Evolutionary conservation across 1,140 invertebrate genomes (phyloP), one percentile per base, ranked within the genome.

Genomic region (Euglossa dilemma): DNA sequence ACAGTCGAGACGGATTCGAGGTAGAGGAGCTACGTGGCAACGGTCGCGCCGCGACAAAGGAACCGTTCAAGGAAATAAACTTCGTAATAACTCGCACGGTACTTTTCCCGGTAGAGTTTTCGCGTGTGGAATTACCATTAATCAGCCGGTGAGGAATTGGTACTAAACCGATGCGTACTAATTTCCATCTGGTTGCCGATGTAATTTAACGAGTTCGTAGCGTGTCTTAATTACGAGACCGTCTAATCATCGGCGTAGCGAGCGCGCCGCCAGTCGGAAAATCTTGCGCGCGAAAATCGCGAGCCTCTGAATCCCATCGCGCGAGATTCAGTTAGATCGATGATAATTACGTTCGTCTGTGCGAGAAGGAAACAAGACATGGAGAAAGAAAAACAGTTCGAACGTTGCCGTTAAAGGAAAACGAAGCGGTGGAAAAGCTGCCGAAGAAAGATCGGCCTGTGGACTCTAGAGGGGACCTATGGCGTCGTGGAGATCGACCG

Each of bases 131-230:
- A 80, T 80, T 73, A 57, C 69, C 78, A 73, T 80, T 79, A 79
- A 79, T 71, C 56, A 61, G 70, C 7, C 18, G 47, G n/a, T 52
- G 18, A 52, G 67, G 70, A 74, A 80, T 80, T 63, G 57, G 57
- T 80, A 80, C 57, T 80, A 80, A 80, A 50, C 23, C 28, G 78
- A 80, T 74, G 78, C 78, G 72, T 80, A 80, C 78, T 80, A 80
- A 80, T 80, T 80, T 73, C 28, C 78, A 73, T 80, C 57, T 69
- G 71, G 78, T 80, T 80, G 57, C 47, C 78, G 69, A 61, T 63
- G 78, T 80, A 80, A 80, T 80, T 80, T 80, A 80, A 80, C 78
- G 78, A 80, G 78, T 80, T 80, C 47, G 57, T 61, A 50, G 78
- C 78, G 78, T 73, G 57, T 80, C 78, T 80, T 80, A 80, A 80